Base-by-base conservation (phyloP, 2,888 invertebrate species). In the Patella caerulea region DNA sequence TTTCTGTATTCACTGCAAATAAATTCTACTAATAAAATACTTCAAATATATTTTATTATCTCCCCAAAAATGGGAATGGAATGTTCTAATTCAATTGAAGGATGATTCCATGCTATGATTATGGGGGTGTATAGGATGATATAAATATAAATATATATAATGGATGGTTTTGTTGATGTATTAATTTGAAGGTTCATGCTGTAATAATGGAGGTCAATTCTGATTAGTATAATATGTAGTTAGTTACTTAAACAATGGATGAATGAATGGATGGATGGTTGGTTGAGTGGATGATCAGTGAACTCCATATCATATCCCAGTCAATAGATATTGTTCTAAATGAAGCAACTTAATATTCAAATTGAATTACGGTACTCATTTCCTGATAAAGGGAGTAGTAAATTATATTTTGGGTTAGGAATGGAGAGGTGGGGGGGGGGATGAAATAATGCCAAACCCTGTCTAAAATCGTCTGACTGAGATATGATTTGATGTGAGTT, bases 91-190 rank as follows among this genome's bases (percentile, higher is more conserved):
- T 65, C 14, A 65, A 11, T 65, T 24, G 24, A 65, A 12, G 24
- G 65, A 19, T 65, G 65, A 65, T 19, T 65, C 65, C 65, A 65
- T 65, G 24, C 65, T 65, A 19, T 65, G 24, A 65, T 45, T 12
- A 65, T 65, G 14, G 65, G 65, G 65, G 65, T 65, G 45, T 65
- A 24, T 65, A 24, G 65, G 65, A 65, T 65, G 65, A 24, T 65
- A n/a, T 24, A 24, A 24, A 24, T 29, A 29, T 29, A 65, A 24
- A 24, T n/a, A n/a, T n/a, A n/a, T n/a, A n/a, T n/a, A n/a, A n/a
- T 24, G 65, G 34, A 45, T 45, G 45, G 45, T 45, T 45, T 45
- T 45, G 45, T 45, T 45, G 45, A 45, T 45, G 45, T 45, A 45
- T 45, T 45, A 45, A 45, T 45, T 45, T 45, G 45, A 9, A 7